Conservation (phyloP, 2,113 vertebrate species). For the Sebastes fasciatus region DNA sequence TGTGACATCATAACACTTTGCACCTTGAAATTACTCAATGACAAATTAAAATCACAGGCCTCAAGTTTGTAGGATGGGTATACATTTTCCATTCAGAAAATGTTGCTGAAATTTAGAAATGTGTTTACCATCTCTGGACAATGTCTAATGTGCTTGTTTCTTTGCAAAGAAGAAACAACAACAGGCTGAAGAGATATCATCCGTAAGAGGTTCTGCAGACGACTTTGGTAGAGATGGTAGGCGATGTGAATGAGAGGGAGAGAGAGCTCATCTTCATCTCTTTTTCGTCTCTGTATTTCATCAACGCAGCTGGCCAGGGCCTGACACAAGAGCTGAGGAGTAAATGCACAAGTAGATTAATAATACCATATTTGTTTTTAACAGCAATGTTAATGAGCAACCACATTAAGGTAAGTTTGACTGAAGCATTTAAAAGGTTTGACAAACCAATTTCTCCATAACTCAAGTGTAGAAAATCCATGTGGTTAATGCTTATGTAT, state of each 20-base stretch:
- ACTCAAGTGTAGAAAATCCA: too few relatives aligned
- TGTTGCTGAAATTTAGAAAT: neutral
- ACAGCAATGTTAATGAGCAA: neutral
- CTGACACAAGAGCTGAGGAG: constrained; percentile 42
- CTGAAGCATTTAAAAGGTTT: too few relatives aligned
- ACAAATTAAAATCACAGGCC: neutral
- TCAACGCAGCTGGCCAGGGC: constrained; percentile 43
- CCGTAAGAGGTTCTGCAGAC: constrained; percentile 56
- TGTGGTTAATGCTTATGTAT: too few relatives aligned
- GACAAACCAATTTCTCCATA: too few relatives aligned
- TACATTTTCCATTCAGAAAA: neutral
- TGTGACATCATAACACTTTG: neutral
- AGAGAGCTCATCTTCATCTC: constrained; percentile 1
- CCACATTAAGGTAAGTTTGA: neutral
- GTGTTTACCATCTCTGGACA: constrained; percentile 60
- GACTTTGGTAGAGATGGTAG: constrained; percentile 31
- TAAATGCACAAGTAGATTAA: neutral
- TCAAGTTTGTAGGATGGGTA: neutral
- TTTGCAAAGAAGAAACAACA: constrained; percentile 32
- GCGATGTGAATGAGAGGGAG: constrained; percentile 41
- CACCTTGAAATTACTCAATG: neutral
- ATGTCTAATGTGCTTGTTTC: constrained; percentile 18
- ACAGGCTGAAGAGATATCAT: constrained; percentile 50
- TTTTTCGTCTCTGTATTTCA: constrained; percentile 24
- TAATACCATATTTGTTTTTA: neutral